Evolutionary conservation across 2,888 invertebrate species (phyloP), one percentile per base, ranked within the genome.

Genomic region (Diploptera punctata): DNA sequence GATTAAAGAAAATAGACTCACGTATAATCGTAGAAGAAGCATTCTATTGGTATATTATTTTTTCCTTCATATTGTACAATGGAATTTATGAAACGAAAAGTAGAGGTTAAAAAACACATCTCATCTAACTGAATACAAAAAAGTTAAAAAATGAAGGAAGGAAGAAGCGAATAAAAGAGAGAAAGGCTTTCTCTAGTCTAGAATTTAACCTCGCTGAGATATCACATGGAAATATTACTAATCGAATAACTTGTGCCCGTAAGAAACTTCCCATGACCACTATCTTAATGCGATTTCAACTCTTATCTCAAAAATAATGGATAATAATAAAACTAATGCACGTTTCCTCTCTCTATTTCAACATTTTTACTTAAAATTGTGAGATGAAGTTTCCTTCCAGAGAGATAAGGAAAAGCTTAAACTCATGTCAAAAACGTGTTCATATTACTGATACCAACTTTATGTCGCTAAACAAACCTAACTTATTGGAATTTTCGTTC

Each of bases 381-480:
- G n/a, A n/a, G n/a, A n/a, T n/a, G n/a, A n/a, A n/a, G n/a, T n/a
- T n/a, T n/a, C n/a, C n/a, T n/a, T n/a, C n/a, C n/a, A n/a, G n/a
- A n/a, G n/a, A n/a, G n/a, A n/a, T n/a, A n/a, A 52, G 19, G 21
- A 52, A 52, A 52, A 52, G 13, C 52, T 16, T 13, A 49, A 19
- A 62, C 62, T 43, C 62, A 33, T 61, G 62, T 62, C 62, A 43
- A 62, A 62, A 43, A 43, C 43, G 33, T 62, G 43, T 38, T 62
- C 62, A 38, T 38, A 26, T 33, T 38, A 19, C 21, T 43, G n/a
- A n/a, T n/a, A n/a, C n/a, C n/a, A n/a, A n/a, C n/a, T n/a, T n/a
- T n/a, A n/a, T n/a, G n/a, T n/a, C n/a, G n/a, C n/a, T n/a, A n/a
- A n/a, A n/a, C n/a, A n/a, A n/a, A n/a, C n/a, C n/a, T n/a, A n/a